phyloP scores from a whole-genome alignment of 2,113 vertebrate species.

The Varanus komodoensis region DNA sequence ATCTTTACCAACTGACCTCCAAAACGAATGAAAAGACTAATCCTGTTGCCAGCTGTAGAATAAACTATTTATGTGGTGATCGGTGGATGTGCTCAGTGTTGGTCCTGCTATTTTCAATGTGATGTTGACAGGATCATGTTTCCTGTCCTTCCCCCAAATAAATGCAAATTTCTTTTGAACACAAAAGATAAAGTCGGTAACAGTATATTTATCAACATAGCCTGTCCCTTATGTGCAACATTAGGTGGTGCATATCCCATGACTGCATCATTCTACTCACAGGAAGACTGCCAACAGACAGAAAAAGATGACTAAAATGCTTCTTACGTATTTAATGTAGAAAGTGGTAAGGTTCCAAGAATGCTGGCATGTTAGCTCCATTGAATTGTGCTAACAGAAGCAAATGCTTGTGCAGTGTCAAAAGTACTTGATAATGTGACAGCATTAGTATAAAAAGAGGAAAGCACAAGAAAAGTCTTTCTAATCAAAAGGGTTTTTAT shows the following conservation, averaged over 20 bases:
- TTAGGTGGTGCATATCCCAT: neutral
- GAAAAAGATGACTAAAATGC: neutral
- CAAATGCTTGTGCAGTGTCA: too few relatives aligned
- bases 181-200: neutral
- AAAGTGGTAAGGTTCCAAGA: too few relatives aligned
- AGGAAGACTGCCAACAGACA: neutral
- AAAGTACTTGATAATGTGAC: too few relatives aligned
- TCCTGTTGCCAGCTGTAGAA: neutral
- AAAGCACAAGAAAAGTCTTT: too few relatives aligned
- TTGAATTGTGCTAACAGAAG: too few relatives aligned
- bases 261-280: neutral
- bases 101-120: neutral
- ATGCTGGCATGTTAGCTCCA: too few relatives aligned
- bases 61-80: neutral
- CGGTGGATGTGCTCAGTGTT: neutral
- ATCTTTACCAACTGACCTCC: neutral
- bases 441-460: too few relatives aligned
- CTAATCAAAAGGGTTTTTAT: too few relatives aligned
- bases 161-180: neutral
- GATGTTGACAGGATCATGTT: neutral
- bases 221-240: neutral
- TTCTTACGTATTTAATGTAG: neutral
- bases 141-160: neutral
- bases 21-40: neutral
- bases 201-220: neutral